Percentiles rank a stretch among this genome's conserved stretches.
These are phyloP conservation scores for Silvanus unidentatus DNA, from an alignment of 2,888 invertebrate species.

Conservation along the genomic window DNA sequence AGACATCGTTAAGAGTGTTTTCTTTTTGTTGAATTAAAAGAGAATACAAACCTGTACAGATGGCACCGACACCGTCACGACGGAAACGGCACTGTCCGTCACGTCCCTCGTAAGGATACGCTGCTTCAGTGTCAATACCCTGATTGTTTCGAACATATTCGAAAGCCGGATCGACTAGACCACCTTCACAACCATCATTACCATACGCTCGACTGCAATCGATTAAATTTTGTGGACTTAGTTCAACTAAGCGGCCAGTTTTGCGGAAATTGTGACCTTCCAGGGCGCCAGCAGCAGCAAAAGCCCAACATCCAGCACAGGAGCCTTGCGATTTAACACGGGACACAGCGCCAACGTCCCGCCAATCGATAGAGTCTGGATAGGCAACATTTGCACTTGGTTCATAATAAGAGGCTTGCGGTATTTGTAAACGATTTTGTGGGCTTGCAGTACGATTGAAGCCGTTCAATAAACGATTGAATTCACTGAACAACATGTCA, in stretches of 20 bases:
- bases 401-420: conserved; percentile 33
- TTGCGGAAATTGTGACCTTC: conserved; percentile 53
- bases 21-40: not conserved
- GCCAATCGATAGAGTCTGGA: conserved; percentile 41
- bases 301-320: conserved; percentile 44
- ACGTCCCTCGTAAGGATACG: conserved; percentile 49
- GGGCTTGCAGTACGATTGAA: conserved; percentile 37
- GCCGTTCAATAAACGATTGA: conserved; percentile 38
- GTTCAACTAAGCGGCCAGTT: conserved; percentile 48
- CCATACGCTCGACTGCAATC: conserved; percentile 51
- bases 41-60: conserved; percentile 28
- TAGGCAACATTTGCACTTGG: conserved; percentile 38
- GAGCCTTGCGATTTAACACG: conserved; percentile 38
- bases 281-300: conserved; percentile 49
- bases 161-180: conserved; percentile 50
- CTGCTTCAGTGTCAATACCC: conserved; percentile 52
- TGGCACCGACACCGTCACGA: conserved; percentile 26
- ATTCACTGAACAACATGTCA: conserved; percentile 42
- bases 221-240: conserved; percentile 54
- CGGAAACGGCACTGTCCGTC: conserved; percentile 28
- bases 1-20: too few species aligned
- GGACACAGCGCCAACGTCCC: conserved; percentile 40
- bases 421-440: conserved; percentile 7
- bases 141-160: conserved; percentile 47
- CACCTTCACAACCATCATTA: conserved; percentile 53